Conservation (phyloP, 2,888 invertebrate genomes). For the Vannuccia rotundouncinata region DNA sequence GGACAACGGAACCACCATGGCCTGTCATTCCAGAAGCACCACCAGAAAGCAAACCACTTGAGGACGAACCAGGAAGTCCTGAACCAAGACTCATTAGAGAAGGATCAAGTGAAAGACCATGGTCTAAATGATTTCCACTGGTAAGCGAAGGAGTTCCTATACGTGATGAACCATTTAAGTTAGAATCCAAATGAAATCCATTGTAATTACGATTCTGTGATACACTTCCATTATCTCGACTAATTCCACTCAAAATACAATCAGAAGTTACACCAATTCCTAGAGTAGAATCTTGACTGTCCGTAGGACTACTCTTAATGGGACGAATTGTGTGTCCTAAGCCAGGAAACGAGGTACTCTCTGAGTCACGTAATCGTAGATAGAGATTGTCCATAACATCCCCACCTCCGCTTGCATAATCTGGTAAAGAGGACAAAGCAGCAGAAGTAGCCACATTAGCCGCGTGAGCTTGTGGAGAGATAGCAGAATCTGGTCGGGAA, state of each 20-base stretch:
- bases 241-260: not conserved
- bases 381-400: not conserved
- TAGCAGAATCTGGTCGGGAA: not conserved
- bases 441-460: not conserved
- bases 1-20: not conserved
- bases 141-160: not conserved
- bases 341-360: not conserved
- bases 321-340: not conserved
- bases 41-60: not conserved
- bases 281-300: not conserved
- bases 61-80: not conserved
- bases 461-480: not conserved
- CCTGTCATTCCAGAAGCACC: not conserved
- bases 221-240: not conserved
- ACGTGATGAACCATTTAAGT: not conserved
- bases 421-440: not conserved
- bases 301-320: not conserved
- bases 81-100: not conserved
- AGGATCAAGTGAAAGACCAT: not conserved
- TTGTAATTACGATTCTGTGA: not conserved
- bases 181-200: not conserved
- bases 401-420: not conserved
- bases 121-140: not conserved
- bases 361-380: not conserved
- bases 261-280: not conserved